phyloP scores from a whole-genome alignment of 1,140 invertebrate species.

The Drosophila pachea region DNA sequence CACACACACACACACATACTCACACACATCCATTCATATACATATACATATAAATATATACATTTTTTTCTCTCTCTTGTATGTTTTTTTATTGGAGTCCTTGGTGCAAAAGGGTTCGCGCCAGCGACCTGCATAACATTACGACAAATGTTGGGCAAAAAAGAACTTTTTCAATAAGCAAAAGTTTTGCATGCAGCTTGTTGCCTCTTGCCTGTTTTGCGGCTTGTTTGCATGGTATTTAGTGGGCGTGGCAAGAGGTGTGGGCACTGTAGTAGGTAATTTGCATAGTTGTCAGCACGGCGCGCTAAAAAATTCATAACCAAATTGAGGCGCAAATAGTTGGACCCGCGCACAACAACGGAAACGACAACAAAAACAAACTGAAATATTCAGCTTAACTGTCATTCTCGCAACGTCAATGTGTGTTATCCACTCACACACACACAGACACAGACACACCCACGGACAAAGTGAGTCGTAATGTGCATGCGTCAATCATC shows the following conservation, averaged over 20 bases:
- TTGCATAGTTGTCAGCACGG: slow-evolving; percentile 59
- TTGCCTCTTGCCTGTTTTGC: slow-evolving; percentile 6
- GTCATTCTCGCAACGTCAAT: slow-evolving; percentile 41
- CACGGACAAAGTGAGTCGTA: slow-evolving; percentile 17
- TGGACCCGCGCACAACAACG: neutral
- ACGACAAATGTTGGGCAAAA: slow-evolving; percentile 63
- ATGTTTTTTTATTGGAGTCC: slow-evolving; percentile 9
- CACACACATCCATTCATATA: slow-evolving; percentile 2
- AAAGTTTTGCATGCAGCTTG: slow-evolving; percentile 57
- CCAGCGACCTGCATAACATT: slow-evolving; percentile 70
- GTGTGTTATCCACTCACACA: slow-evolving; percentile 58
- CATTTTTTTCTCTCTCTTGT: neutral
- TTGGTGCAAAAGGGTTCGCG: slow-evolving; percentile 50
- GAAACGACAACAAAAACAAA: slow-evolving; percentile 20
- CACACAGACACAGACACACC: slow-evolving; percentile 1
- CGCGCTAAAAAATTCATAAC: slow-evolving; percentile 63
- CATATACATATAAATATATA: slow-evolving; percentile 3
- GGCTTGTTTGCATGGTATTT: slow-evolving; percentile 20
- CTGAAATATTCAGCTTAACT: slow-evolving; percentile 35
- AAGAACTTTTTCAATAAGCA: slow-evolving; percentile 73
- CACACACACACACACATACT: neutral
- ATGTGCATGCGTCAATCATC: slow-evolving; percentile 57
- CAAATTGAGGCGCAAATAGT: slow-evolving; percentile 43
- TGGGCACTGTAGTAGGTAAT: slow-evolving; percentile 26
- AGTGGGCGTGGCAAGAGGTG: neutral